phyloP scores from a whole-genome alignment of 1,140 invertebrate genomes.

The Thrips palmi region DNA sequence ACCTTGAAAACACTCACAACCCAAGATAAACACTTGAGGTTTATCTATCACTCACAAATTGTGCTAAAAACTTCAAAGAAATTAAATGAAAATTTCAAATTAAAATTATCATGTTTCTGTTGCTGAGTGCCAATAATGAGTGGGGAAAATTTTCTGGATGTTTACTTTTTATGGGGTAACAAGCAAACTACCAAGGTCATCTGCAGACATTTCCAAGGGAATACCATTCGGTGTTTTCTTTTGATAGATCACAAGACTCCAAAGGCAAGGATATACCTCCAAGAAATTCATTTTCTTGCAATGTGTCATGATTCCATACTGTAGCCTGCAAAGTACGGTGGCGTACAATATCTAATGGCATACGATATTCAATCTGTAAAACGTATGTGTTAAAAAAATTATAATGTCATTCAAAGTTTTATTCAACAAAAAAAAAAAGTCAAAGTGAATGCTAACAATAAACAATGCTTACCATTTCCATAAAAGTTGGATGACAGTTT shows the following conservation, averaged over 20 bases:
- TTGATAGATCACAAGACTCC: constrained; percentile 43
- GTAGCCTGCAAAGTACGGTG: constrained; percentile 67
- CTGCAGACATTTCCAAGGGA: constrained; percentile 35
- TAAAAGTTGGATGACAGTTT: constrained; percentile 89
- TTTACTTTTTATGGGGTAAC: too few species aligned
- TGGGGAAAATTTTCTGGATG: too few species aligned
- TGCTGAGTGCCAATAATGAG: not conserved
- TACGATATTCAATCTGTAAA: constrained; percentile 66
- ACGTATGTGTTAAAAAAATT: constrained; percentile 11
- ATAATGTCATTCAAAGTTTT: not conserved
- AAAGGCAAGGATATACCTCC: constrained; percentile 71
- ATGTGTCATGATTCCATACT: constrained; percentile 83
- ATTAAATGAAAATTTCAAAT: not conserved
- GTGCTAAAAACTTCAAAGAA: not conserved
- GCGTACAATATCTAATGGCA: constrained; percentile 63
- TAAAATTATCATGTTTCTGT: not conserved
- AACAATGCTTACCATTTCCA: constrained; percentile 71
- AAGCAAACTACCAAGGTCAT: constrained; percentile 5
- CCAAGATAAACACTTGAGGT: too few species aligned
- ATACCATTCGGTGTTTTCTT: constrained; percentile 66
- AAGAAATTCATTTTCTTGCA: constrained; percentile 91
- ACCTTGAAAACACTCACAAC: too few species aligned
- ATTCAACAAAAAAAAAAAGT: not conserved
- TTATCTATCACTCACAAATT: too few species aligned
- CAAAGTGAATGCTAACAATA: constrained; percentile 9